Base-by-base conservation (phyloP, 2,113 vertebrate species). In the Meleagris gallopavo region DNA sequence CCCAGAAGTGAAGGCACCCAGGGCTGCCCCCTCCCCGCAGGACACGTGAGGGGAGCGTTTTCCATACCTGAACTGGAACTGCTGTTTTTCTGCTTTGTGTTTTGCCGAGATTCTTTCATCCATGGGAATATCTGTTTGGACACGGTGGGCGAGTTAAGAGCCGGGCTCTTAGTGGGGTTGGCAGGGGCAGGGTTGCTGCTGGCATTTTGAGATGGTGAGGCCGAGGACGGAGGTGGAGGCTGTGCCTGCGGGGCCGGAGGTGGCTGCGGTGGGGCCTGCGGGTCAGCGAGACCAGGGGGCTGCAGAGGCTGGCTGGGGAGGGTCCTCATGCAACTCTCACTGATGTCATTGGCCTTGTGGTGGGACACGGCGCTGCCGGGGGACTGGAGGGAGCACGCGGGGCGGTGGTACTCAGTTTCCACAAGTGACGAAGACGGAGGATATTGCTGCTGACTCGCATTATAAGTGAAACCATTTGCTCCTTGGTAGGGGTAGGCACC, bases 21-120 rank as follows among this genome's bases (percentile, higher is more conserved):
- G 40, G n/a, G 27, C 3, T 4, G 27, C 60, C 54, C 64, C n/a
- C 54, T 88, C 67, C 75, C 50, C 7, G 0, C 16, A 0, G 0
- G 57, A 81, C 4, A 6, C 3, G 0, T 11, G 71, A 64, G 2
- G 43, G 10, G 5, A 65, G 29, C 4, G 0, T 58, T 11, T 88
- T 80, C 97, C 96, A 52, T 99, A 99, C 99, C 99, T 99, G 99
- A 99, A 97, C 98, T 99, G 98, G 98, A 98, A 96, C 98, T 98
- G 98, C 98, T 99, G 97, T 97, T 98, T 98, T 99, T 99, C 98
- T 99, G 99, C 97, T 99, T 99, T 97, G 98, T 98, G 97, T 98
- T 99, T 98, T 99, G 99, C 77, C 99, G 98, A 83, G 98, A 99
- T 91, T 99, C 99, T 98, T 99, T 99, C 99, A 99, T 99, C 99